Evolutionary conservation across 2,888 invertebrate species (phyloP).

Genomic region (Poecilobothrus nobilitatus): DNA sequence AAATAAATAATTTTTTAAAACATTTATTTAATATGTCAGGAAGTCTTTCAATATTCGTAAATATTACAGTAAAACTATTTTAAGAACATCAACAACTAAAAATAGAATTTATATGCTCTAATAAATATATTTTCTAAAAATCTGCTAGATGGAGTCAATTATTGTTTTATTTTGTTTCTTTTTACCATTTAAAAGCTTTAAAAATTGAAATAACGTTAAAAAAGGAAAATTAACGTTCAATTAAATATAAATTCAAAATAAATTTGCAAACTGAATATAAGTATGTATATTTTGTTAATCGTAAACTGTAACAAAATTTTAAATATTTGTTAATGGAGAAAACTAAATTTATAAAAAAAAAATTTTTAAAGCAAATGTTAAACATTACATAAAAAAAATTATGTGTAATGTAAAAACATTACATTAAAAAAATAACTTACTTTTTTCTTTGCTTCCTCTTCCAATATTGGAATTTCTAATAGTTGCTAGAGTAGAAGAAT

Average conservation of each 20-base stretch:
- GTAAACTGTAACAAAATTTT: too few species aligned
- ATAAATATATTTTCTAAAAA: background rate
- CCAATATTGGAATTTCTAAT: slow-evolving; percentile 7
- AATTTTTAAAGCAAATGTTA: too few species aligned
- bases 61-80: background rate
- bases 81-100: background rate
- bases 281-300: too few species aligned
- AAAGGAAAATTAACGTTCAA: too few species aligned
- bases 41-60: background rate
- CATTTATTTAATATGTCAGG: background rate
- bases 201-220: background rate
- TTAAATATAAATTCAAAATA: too few species aligned
- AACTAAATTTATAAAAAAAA: too few species aligned
- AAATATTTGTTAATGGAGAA: too few species aligned
- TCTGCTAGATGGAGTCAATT: background rate
- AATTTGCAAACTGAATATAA: too few species aligned
- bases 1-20: background rate
- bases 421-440: slow-evolving; percentile 16
- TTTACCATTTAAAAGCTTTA: background rate
- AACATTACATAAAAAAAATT: too few species aligned
- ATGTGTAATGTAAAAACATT: too few species aligned
- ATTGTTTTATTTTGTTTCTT: background rate
- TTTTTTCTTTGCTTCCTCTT: slow-evolving; percentile 21
- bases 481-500: slow-evolving; percentile 10
- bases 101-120: background rate